phyloP scores from a whole-genome alignment of 2,113 vertebrate genomes.

The Lasiurus cinereus region DNA sequence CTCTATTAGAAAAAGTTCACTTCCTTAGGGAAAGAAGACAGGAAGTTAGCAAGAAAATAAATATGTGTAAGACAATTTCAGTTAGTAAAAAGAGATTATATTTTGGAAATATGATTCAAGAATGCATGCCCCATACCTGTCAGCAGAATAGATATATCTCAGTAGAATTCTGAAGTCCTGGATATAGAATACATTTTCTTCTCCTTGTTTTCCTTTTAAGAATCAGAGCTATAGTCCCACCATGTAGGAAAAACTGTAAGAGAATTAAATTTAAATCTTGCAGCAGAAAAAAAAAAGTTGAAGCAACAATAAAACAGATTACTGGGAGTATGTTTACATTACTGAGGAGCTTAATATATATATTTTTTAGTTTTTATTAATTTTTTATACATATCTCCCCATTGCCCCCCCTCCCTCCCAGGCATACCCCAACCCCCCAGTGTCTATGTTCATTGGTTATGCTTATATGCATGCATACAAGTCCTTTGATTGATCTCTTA shows the following conservation, averaged over 20 bases:
- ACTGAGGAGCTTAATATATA: neutral
- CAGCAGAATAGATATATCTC: neutral
- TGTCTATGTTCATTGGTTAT: too few relatives aligned
- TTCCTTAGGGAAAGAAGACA: neutral
- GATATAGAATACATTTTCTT: neutral
- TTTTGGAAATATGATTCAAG: neutral
- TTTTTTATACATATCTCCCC: too few relatives aligned
- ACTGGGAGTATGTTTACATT: slow-evolving; percentile 4
- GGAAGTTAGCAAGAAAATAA: neutral
- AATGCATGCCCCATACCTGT: neutral
- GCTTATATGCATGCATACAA: too few relatives aligned
- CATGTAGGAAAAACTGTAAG: neutral
- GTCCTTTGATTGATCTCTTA: too few relatives aligned
- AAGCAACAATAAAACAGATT: neutral
- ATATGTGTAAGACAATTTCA: neutral
- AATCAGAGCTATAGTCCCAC: neutral
- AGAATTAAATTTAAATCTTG: slow-evolving; percentile 45
- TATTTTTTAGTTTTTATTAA: too few relatives aligned
- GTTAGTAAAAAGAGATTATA: neutral
- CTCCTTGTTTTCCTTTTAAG: neutral
- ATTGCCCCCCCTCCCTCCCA: too few relatives aligned
- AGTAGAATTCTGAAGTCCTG: neutral
- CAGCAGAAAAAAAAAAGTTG: neutral
- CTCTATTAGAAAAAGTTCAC: neutral
- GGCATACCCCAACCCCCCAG: too few relatives aligned